phyloP scores from a whole-genome alignment of 92 coral and sea anemone species.

The Bergia puertoricense region DNA sequence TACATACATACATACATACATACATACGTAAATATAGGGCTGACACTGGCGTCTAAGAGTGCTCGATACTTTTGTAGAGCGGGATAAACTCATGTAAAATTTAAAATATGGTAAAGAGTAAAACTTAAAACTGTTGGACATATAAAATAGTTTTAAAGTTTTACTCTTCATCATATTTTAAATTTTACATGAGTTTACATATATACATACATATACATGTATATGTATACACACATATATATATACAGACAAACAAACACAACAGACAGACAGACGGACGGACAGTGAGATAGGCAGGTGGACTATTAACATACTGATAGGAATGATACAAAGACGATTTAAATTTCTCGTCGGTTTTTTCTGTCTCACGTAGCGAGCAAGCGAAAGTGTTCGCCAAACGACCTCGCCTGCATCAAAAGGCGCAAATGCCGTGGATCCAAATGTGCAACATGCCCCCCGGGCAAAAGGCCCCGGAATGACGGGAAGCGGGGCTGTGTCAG shows the following conservation, averaged over 20 bases:
- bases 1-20: too few species aligned
- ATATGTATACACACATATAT: not conserved
- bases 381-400: conserved; percentile 71
- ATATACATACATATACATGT: not conserved
- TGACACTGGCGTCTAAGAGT: too few species aligned
- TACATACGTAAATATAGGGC: too few species aligned
- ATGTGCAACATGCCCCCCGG: conserved; percentile 26
- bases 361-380: conserved; percentile 48
- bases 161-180: too few species aligned
- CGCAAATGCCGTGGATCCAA: conserved; percentile 53
- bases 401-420: conserved; percentile 73
- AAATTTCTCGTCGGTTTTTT: not conserved
- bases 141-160: too few species aligned
- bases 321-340: not conserved
- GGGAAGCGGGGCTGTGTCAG: conserved; percentile 40
- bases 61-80: too few species aligned
- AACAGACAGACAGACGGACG: not conserved
- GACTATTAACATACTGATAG: not conserved
- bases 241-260: not conserved
- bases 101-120: too few species aligned
- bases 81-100: too few species aligned
- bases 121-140: too few species aligned
- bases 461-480: conserved; percentile 39
- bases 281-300: not conserved
- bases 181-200: not conserved